Base-by-base conservation (phyloP, 2,888 invertebrate species). In the Aethes cnicana region DNA sequence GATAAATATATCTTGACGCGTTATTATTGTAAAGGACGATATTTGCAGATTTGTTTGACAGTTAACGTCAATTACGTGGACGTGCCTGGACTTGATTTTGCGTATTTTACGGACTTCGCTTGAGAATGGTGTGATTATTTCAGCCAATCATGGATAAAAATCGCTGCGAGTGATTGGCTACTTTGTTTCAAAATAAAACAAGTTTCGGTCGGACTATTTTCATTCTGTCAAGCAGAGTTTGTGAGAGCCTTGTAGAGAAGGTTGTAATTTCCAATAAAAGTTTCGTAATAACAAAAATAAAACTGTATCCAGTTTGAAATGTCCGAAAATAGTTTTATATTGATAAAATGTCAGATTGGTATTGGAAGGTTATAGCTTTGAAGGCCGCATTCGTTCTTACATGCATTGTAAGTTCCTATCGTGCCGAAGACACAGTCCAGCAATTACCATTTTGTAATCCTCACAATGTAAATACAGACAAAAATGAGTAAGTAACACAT, bases 401-500 rank as follows among this genome's bases (percentile, higher is more conserved):
- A 61, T 81, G 76, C 73, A 68, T 83, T 56, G 73, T 77, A 64
- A 77, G 77, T 66, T 79, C 75, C 72, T 64, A 84, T 57, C 69
- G 73, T 54, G 76, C 86, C 46, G 84, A 87, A 63, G 86, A 86
- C 72, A 75, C 72, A 50, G 69, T 89, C 52, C 80, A 81, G 64
- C 77, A 85, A 67, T 72, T 89, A 61, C 88, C 89, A 54, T 89
- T 84, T 66, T 89, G 88, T 64, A 86, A 89, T 73, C 89, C 88
- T 18, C 75, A 75, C 48, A 73, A 68, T 54, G 65, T 69, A 43
- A 77, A 76, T 54, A 64, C 77, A 47, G 69, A 59, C 30, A 67
- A 64, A 37, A 76, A 80, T 53, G 89, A 89, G 88, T 89, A 64
- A 83, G 89, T 84, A 5, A 8, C 3, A 18, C 14, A 16, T 33